Evolutionary conservation across 2,888 invertebrate species (phyloP).

Genomic region (Metopia argyrocephala): DNA sequence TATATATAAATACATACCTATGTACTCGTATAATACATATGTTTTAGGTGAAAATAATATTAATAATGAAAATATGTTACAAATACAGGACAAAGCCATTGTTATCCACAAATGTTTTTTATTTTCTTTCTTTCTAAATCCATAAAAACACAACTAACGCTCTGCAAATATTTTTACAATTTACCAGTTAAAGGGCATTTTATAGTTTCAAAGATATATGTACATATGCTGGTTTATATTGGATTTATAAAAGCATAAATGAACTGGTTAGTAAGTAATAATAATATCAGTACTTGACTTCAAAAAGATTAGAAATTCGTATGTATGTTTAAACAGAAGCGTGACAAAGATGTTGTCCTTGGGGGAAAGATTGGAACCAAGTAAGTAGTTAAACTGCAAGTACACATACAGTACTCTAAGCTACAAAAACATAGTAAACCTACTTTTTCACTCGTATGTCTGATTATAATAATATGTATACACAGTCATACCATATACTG

Average conservation of each 20-base stretch:
- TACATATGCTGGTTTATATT: conserved; percentile 6
- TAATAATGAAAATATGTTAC: conserved; percentile 30
- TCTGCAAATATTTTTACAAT: not conserved
- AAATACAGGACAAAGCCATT: conserved; percentile 48
- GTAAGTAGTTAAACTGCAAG: too few relatives aligned
- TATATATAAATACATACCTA: not conserved
- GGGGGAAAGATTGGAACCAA: too few relatives aligned
- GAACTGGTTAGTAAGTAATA: conserved; percentile 7
- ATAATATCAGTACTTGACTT: conserved; percentile 30
- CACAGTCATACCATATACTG: too few relatives aligned
- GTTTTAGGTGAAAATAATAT: conserved; percentile 52
- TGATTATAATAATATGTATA: too few relatives aligned
- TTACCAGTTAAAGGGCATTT: too few relatives aligned
- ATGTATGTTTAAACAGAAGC: not conserved
- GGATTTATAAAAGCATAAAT: conserved; percentile 13
- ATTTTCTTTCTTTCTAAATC: too few relatives aligned
- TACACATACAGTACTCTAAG: too few relatives aligned
- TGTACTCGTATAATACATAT: too few relatives aligned
- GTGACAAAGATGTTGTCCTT: not conserved
- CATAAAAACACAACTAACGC: too few relatives aligned
- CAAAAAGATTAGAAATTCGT: not conserved
- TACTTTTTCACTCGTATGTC: too few relatives aligned
- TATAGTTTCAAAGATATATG: not conserved
- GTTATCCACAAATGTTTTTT: conserved; percentile 14
- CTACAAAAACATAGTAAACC: too few relatives aligned